Base-by-base conservation (phyloP, 2,797 vertebrate genomes). In the Loriculus beryllinus region DNA sequence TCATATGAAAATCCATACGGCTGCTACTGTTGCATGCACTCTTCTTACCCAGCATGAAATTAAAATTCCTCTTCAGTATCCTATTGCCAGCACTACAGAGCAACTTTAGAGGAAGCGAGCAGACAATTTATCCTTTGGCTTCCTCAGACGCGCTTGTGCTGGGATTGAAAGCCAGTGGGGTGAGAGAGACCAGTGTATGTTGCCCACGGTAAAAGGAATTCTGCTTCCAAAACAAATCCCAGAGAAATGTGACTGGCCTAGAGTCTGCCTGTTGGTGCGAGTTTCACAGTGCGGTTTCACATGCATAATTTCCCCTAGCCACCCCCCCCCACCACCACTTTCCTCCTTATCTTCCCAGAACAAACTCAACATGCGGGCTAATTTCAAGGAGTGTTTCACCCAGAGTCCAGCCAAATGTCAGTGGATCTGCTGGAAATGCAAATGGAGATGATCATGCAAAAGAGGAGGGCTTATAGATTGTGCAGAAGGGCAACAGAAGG, bases 21-120 rank as follows among this genome's bases (percentile, higher is more conserved):
- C 90, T 97, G 96, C 95, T 76, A 80, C 95, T 96, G 92, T 79
- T 95, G 95, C 96, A 80, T 92, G 94, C 78, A 16, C 92, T 90
- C 93, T 77, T 86, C 87, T 93, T 95, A 95, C 95, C 72, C 96
- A 96, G 96, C 96, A 97, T 97, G 96, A 97, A 97, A 97, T 97
- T 97, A 96, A 96, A 96, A 97, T 97, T 97, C 96, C 86, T 96
- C 81, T 70, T 96, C 93, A 59, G 95, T 92, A 91, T 94, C 96
- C 19, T 28, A 78, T 84, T 96, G 94, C 96, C 95, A 95, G 83
- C 90, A 11, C 93, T 12, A 84, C 72, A 75, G 88, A 96, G 72
- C 91, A 75, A 64, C 92, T 96, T 76, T 40, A 45, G 92, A 92
- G 90, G 54, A 33, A 94, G 92, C 82, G 43, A 77, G 65, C 92